Evolutionary conservation across 2,113 vertebrate genomes (phyloP), one percentile per base, ranked within the genome.

Genomic region (Oreochromis tanganicae): DNA sequence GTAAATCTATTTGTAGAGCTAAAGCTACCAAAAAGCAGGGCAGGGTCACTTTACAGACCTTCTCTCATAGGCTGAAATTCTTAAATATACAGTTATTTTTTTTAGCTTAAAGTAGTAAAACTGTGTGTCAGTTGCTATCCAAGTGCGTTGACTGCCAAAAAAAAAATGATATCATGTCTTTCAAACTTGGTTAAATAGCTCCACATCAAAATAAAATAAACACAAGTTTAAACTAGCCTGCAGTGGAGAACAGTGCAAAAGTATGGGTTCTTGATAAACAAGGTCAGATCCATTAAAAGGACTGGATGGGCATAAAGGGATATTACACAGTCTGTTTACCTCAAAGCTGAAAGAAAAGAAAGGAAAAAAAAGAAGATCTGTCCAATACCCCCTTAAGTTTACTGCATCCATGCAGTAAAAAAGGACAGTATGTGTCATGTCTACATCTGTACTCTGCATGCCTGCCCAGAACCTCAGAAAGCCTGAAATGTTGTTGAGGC

Each of bases 1-100:
- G 85, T 89, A 95, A 95, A 95, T 95, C 92, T 95, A 95, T 95
- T 95, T 93, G 90, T 87, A 90, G 90, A 89, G 56, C 83, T 82
- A 87, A n/a, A 91, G 89, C 93, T 86, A 88, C 90, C 91, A 83
- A 85, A 85, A 86, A 81, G 84, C 90, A 92, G 94, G 93, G 93
- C 93, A 75, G 88, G 94, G 92, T 92, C 88, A 88, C 83, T 91
- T 92, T 85, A 88, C 91, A 86, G 90, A 84, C 86, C 90, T 85
- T 19, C 89, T 91, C 89, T 92, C 88, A 92, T 17, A 71, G 87
- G 86, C 87, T 88, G 55, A 63, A 89, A 82, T 82, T 86, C 54
- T 90, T 86, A 92, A 94, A 94, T 91, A 94, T 85, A 93, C 68
- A 87, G 80, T 75, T 87, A 59, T 86, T 88, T 81, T 94, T 93